Evolutionary conservation across 2,888 invertebrate species (phyloP), one percentile per base, ranked within the genome.

Genomic region (Oscheius onirici): DNA sequence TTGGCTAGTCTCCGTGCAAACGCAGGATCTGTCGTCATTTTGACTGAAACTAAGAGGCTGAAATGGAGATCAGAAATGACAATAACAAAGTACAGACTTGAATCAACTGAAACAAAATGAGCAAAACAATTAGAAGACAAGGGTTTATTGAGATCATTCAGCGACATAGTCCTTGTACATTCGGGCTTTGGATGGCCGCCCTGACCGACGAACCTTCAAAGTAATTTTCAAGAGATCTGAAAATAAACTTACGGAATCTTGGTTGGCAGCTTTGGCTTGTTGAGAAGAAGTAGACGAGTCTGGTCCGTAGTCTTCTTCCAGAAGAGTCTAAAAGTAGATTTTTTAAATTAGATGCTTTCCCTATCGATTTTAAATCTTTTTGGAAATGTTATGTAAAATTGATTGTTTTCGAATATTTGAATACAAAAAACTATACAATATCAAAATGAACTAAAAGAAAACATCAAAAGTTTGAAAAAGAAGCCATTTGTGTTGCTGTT

Each of bases 101-200:
- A 26, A 46, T 46, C 1, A 13, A 11, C 3, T 20, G 26, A 28
- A 68, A 24, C n/a, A 44, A 24, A 13, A 41, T 41, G 24, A 3
- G n/a, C 5, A 34, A 8, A 34, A 8, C 34, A 34, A 34, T n/a
- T 3, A 24, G 1, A 55, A 22, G 26, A 24, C 11, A 24, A 26
- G 10, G 34, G 2, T 15, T 41, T 24, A 54, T 17, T 17, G 54
- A 55, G 55, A 41, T 68, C 43, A 54, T 20, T 63, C 63, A 17
- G 63, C 41, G 28, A 68, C 57, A 43, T 55, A 68, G 41, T 68
- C 67, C 13, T 54, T 68, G 46, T 41, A 68, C 17, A 57, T 43
- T 54, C 54, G 55, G 20, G 44, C 52, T 54, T 57, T 54, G 8
- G 57, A n/a, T 0, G 40, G 17, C 2, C 67, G 67, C 8, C 52